phyloP scores from a whole-genome alignment of 2,113 vertebrate species.

The Bufo bufo region DNA sequence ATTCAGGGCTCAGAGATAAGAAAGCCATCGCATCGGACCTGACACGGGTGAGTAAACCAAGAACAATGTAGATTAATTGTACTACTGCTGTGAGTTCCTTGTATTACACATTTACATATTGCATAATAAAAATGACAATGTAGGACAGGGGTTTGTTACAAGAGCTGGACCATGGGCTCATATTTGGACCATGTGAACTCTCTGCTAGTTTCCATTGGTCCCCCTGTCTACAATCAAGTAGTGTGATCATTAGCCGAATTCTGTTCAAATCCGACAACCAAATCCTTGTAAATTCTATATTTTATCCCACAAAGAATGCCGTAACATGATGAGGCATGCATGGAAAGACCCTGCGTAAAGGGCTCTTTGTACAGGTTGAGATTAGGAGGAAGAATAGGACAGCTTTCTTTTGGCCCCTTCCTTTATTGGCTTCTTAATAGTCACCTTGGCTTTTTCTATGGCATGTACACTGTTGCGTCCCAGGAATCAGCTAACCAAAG shows the following conservation, averaged over 20 bases:
- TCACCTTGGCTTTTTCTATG: not conserved
- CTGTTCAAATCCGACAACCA: too few relatives aligned
- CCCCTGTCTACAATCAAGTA: too few relatives aligned
- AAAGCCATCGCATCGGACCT: not conserved
- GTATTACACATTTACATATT: not conserved
- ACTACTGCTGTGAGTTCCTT: not conserved
- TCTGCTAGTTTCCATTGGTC: too few relatives aligned
- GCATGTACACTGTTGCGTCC: not conserved
- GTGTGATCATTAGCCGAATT: too few relatives aligned
- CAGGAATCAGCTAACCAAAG: not conserved
- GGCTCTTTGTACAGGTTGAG: not conserved
- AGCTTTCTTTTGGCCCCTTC: too few relatives aligned
- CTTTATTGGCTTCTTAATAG: too few relatives aligned
- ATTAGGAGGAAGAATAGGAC: not conserved
- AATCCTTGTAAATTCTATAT: too few relatives aligned
- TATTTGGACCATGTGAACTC: too few relatives aligned
- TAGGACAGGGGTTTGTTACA: too few relatives aligned
- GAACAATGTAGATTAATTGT: slow-evolving; percentile 9
- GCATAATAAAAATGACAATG: not conserved
- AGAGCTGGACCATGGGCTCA: too few relatives aligned
- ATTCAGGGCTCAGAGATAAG: slow-evolving; percentile 21
- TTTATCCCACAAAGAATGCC: not conserved
- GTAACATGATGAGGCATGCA: not conserved
- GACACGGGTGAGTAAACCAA: not conserved
- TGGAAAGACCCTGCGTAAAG: not conserved